These are phyloP conservation scores for Eira barbara DNA, from an alignment of 2,113 vertebrate genomes.

Conservation along the genomic window DNA sequence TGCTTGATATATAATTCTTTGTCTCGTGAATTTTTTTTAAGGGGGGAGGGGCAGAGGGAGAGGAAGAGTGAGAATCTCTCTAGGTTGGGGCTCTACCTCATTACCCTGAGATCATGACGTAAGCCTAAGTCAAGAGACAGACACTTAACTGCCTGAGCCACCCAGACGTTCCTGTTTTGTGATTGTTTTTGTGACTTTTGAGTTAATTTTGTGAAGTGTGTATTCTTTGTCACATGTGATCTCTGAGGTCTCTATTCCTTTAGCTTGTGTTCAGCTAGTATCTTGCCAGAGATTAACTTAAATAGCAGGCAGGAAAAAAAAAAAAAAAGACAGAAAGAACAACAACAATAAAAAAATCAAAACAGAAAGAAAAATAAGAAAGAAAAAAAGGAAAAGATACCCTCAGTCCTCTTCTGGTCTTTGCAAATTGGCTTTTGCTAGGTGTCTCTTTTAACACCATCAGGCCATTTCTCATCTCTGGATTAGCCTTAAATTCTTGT, in stretches of 20 bases:
- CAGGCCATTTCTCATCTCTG: background rate
- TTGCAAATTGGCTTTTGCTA: background rate
- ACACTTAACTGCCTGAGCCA: background rate
- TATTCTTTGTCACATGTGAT: background rate
- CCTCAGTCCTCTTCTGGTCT: background rate
- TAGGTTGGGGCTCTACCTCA: background rate
- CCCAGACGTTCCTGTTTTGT: background rate
- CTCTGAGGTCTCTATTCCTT: background rate
- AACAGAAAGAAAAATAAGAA: background rate
- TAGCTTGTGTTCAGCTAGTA: background rate
- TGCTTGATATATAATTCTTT: background rate
- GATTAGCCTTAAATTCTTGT: background rate
- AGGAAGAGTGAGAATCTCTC: background rate
- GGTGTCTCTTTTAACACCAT: background rate
- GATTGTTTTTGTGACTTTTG: background rate
- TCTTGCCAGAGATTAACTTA: background rate
- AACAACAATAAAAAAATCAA: background rate
- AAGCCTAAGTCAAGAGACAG: background rate
- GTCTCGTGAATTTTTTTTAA: background rate
- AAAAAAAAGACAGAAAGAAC: background rate
- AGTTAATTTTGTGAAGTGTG: background rate
- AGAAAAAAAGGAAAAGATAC: background rate
- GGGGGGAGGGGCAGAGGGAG: background rate
- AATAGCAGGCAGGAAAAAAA: background rate
- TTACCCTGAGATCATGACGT: background rate